phyloP scores from a whole-genome alignment of 2,888 invertebrate species.

The Zygaena filipendulae region DNA sequence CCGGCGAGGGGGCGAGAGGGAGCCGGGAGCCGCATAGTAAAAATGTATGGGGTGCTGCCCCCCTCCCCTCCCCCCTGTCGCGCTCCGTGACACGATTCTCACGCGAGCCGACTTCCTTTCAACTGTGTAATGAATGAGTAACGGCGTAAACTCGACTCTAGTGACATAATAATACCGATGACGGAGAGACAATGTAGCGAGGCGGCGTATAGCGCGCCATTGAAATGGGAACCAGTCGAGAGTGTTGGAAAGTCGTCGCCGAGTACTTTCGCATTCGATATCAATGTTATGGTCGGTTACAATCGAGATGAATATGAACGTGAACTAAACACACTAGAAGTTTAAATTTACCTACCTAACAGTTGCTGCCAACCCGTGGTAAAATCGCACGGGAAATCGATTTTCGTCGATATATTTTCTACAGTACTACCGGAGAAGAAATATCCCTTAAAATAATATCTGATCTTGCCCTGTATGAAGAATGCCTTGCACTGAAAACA shows the following conservation, averaged over 20 bases:
- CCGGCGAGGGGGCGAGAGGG: constrained; percentile 20
- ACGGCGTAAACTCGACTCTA: constrained; percentile 42
- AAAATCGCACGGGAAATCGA: too few species aligned
- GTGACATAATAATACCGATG: constrained; percentile 37
- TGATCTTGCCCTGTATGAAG: too few species aligned
- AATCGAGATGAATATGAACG: too few species aligned
- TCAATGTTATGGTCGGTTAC: too few species aligned
- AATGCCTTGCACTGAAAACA: too few species aligned
- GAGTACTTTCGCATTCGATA: constrained; percentile 3
- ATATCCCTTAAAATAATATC: too few species aligned
- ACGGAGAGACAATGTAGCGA: not conserved
- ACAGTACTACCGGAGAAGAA: too few species aligned
- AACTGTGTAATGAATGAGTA: constrained; percentile 58
- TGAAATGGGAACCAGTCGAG: constrained; percentile 35
- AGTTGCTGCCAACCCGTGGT: too few species aligned
- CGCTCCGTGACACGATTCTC: constrained; percentile 66
- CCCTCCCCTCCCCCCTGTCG: constrained; percentile 33
- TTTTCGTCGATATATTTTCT: too few species aligned
- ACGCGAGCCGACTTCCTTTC: constrained; percentile 59
- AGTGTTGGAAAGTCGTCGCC: constrained; percentile 15
- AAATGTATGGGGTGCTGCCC: constrained; percentile 19
- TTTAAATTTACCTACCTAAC: too few species aligned
- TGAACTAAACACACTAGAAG: too few species aligned
- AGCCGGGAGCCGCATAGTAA: constrained; percentile 19
- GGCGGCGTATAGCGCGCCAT: constrained; percentile 25